These are phyloP conservation scores for Drosophila parvula DNA, from an alignment of 1,140 invertebrate species.

Conservation along the genomic window DNA sequence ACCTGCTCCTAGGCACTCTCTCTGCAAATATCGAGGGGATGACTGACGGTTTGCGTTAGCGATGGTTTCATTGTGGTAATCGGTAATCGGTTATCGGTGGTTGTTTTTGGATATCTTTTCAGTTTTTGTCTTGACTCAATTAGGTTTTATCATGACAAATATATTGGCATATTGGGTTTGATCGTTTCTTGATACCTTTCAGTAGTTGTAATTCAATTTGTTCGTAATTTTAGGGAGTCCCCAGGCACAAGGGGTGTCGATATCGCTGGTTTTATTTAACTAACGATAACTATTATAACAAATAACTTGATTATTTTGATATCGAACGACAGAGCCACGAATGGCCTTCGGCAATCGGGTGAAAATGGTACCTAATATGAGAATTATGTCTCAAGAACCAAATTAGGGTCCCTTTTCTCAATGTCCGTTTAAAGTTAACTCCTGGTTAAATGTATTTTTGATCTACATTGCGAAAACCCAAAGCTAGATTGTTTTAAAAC, in stretches of 20 bases:
- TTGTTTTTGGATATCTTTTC: constrained; percentile 23
- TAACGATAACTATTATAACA: too few relatives aligned
- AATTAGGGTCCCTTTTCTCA: neutral
- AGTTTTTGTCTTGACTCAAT: constrained; percentile 4
- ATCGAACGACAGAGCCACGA: too few relatives aligned
- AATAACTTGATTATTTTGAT: neutral
- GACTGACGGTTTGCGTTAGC: constrained; percentile 34
- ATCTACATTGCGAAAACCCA: neutral
- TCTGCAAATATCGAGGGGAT: constrained; percentile 21
- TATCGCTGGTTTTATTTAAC: neutral
- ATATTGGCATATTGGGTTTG: constrained; percentile 7
- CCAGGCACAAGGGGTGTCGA: constrained; percentile 13
- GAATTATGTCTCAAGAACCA: neutral
- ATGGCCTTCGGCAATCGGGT: too few relatives aligned
- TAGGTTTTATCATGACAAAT: constrained; percentile 10
- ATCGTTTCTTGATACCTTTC: constrained; percentile 24
- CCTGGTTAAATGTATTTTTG: neutral
- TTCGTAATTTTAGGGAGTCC: constrained; percentile 36
- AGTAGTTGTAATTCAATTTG: constrained; percentile 29
- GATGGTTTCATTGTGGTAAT: constrained; percentile 21
- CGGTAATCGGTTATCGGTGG: constrained; percentile 9
- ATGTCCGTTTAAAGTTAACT: neutral
- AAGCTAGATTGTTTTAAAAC: neutral
- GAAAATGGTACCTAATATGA: too few relatives aligned
- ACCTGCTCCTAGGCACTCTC: constrained; percentile 54